Percentiles rank a stretch among this genome's conserved stretches.
Evolutionary conservation across 2,113 vertebrate species (phyloP).

Genomic region (Oxyura jamaicensis): DNA sequence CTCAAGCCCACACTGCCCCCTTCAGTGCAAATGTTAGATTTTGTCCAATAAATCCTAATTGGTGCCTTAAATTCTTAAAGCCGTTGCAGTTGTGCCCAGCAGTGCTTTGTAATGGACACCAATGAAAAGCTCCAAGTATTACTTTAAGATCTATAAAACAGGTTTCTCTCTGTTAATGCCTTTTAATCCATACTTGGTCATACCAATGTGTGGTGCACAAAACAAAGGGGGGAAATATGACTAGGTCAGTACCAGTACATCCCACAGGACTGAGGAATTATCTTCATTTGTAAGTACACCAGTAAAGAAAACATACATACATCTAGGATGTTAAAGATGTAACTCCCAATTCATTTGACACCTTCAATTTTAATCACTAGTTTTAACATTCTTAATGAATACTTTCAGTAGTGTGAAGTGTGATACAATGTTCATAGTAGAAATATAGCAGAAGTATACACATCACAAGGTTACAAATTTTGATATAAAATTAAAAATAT

Average conservation of each 20-base stretch:
- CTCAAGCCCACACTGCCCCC: fast-evolving
- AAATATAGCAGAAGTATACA: not conserved
- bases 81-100: not conserved
- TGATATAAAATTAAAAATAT: not conserved
- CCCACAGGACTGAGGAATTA: not conserved
- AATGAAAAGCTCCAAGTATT: not conserved
- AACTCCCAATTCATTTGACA: not conserved
- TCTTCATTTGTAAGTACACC: not conserved
- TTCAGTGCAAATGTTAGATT: not conserved
- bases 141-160: not conserved
- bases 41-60: not conserved
- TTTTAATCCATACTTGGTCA: not conserved
- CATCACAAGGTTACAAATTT: not conserved
- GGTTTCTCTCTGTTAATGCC: not conserved
- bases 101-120: not conserved
- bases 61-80: not conserved
- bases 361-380: fast-evolving
- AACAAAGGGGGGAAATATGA: not conserved
- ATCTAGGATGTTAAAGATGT: not conserved
- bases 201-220: not conserved
- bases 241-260: not conserved
- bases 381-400: not conserved
- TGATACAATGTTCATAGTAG: not conserved
- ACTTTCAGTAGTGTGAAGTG: not conserved
- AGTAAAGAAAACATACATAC: not conserved